These are phyloP conservation scores for Chrysotoxum bicinctum DNA, from an alignment of 2,888 invertebrate species.

Conservation along the genomic window DNA sequence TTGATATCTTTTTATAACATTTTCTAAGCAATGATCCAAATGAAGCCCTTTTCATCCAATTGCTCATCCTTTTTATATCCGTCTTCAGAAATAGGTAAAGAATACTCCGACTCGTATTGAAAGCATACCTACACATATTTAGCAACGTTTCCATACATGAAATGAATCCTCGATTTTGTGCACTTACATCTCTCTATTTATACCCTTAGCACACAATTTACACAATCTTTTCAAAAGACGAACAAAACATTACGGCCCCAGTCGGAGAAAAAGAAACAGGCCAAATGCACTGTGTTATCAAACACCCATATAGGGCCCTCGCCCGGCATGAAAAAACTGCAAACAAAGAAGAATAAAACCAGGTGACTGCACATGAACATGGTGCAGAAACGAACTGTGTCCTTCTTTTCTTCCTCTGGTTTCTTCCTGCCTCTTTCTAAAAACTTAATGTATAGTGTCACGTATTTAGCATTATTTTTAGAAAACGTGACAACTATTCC, in stretches of 20 bases:
- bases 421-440: slow-evolving; percentile 10
- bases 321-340: neutral
- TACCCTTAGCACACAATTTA: slow-evolving; percentile 57
- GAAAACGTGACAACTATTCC: slow-evolving; percentile 55
- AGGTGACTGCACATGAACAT: slow-evolving; percentile 58
- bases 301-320: slow-evolving; percentile 20
- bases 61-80: slow-evolving; percentile 28
- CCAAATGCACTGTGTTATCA: slow-evolving; percentile 58
- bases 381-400: slow-evolving; percentile 51
- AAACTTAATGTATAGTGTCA: slow-evolving; percentile 65
- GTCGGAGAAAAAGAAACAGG: slow-evolving; percentile 10
- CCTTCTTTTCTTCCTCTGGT: slow-evolving; percentile 54
- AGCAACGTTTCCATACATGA: neutral
- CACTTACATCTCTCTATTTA: slow-evolving; percentile 35
- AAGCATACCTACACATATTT: slow-evolving; percentile 42
- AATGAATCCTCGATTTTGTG: slow-evolving; percentile 56
- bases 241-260: slow-evolving; percentile 6
- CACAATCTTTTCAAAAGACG: slow-evolving; percentile 43
- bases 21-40: slow-evolving; percentile 60
- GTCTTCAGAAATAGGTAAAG: slow-evolving; percentile 13
- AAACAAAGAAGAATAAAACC: slow-evolving; percentile 19
- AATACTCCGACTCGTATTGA: slow-evolving; percentile 32
- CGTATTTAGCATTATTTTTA: slow-evolving; percentile 71
- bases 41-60: slow-evolving; percentile 55
- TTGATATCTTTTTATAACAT: slow-evolving; percentile 29